Evolutionary conservation across 92 coral and sea anemone genomes (phyloP), one percentile per base, ranked within the genome.

Genomic region (Epizoanthus scotinus): DNA sequence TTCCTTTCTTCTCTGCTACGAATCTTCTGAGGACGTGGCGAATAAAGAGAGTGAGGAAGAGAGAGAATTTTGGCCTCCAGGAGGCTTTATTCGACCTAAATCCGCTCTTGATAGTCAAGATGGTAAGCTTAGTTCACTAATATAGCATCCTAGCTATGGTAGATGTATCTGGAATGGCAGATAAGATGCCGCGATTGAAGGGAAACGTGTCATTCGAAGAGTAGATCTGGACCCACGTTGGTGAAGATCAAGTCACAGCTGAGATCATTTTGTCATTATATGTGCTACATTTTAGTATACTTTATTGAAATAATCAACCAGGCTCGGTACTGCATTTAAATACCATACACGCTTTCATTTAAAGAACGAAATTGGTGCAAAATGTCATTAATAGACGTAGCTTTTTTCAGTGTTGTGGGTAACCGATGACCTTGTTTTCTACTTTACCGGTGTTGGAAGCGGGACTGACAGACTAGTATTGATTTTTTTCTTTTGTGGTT

Each of bases 21-120:
- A 86, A 67, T 92, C 88, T 90, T 82, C 82, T 92, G 97, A 77
- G 97, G 97, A 92, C 97, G 97, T 92, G 97, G 97, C 97, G 97
- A 70, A 79, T 66, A 84, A 83, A 81, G 78, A 85, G 83, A 79
- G 81, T 71, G 79, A 77, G 89, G 85, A 74, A 73, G 82, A 85
- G 81, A 61, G 77, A 83, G 67, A 73, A 49, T 68, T 86, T 81
- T 85, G 97, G 97, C 97, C 91, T 87, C 89, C 71, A n/a, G 78
- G 89, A 92, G 94, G 92, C 88, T 89, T 73, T 62, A 50, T 79
- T 82, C 50, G 34, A 71, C 78, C 67, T 54, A 74, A 83, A 52
- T 63, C 83, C 69, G 67, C 63, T 78, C 61, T 73, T 83, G 84
- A 54, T 54, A 80, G 90, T 78, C 89, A 92, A 87, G 79, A 92